Conservation (phyloP, 2,797 vertebrate species). For the Sciaenops ocellatus region DNA sequence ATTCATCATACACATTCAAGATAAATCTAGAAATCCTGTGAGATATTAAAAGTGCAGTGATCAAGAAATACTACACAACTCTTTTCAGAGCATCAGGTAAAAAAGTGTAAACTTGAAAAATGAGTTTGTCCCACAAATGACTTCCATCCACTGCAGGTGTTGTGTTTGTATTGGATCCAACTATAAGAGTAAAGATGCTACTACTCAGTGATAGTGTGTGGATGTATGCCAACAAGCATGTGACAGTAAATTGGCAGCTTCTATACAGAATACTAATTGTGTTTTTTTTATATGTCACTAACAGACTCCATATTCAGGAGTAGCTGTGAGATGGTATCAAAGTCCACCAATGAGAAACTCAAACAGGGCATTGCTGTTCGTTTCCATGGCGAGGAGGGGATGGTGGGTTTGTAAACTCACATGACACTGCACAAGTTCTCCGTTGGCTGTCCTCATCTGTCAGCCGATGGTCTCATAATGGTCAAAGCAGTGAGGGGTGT, state of each 20-base stretch:
- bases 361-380: conserved; percentile 98
- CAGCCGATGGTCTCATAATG: neutral
- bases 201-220: neutral
- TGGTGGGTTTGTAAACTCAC: conserved; percentile 86
- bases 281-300: neutral
- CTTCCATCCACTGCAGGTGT: no score
- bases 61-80: no score
- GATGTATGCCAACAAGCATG: neutral
- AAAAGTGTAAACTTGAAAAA: no score
- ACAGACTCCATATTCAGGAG: conserved; percentile 98
- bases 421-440: neutral
- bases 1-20: no score
- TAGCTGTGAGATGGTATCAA: conserved; percentile 99
- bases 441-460: neutral
- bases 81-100: no score
- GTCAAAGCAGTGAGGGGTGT: neutral
- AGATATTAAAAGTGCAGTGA: no score
- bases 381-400: conserved; percentile 98
- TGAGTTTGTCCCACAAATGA: no score
- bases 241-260: neutral
- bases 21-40: no score
- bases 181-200: neutral
- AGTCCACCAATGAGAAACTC: conserved; percentile 96
- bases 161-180: no score
- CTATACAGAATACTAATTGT: neutral